phyloP scores from a whole-genome alignment of 1,140 invertebrate genomes.

The Argopecten irradians region DNA sequence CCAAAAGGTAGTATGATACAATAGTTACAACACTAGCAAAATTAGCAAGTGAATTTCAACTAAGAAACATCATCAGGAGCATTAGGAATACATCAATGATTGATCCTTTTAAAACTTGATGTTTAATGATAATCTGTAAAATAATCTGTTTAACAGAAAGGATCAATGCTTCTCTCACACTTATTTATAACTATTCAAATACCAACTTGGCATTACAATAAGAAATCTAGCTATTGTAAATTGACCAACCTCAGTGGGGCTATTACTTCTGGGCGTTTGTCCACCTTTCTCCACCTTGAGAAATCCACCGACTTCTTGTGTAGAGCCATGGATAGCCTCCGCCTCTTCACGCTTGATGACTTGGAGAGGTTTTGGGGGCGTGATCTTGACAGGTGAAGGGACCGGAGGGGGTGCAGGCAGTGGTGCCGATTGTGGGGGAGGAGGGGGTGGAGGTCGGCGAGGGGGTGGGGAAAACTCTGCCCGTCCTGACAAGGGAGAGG shows the following conservation, averaged over 20 bases:
- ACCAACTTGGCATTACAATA: too few species aligned
- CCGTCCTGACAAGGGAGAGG: conserved; percentile 68
- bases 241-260: conserved; percentile 69
- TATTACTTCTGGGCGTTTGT: conserved; percentile 54
- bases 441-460: conserved; percentile 36
- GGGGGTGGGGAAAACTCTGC: conserved; percentile 62
- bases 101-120: too few species aligned
- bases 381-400: not conserved
- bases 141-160: too few species aligned
- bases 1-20: too few species aligned
- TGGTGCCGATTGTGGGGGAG: conserved; percentile 23
- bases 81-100: too few species aligned
- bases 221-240: too few species aligned
- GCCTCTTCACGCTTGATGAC: conserved; percentile 42
- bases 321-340: conserved; percentile 52
- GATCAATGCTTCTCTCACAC: too few species aligned
- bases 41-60: too few species aligned
- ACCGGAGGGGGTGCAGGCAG: not conserved
- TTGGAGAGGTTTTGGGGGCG: conserved; percentile 16
- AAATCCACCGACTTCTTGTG: conserved; percentile 62
- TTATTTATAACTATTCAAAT: too few species aligned
- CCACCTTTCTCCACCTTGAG: conserved; percentile 62
- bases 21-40: too few species aligned
- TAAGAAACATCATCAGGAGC: too few species aligned
- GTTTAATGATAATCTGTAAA: too few species aligned